Conservation (phyloP, 1,140 invertebrate species). For the Orius laevigatus region DNA sequence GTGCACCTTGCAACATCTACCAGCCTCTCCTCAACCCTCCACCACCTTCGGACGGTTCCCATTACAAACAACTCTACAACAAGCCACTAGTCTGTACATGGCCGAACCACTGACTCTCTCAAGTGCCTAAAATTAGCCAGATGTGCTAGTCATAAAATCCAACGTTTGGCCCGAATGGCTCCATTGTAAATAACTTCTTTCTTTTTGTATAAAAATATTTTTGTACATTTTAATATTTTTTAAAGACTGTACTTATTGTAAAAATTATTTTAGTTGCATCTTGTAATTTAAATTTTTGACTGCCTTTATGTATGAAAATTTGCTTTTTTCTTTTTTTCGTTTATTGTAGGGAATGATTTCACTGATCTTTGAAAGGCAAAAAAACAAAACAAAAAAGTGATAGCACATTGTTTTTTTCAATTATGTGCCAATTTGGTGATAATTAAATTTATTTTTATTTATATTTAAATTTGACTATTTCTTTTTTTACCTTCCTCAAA, state of each 20-base stretch:
- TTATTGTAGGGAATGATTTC: neutral
- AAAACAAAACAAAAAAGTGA: slow-evolving; percentile 1
- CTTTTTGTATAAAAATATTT: slow-evolving; percentile 13
- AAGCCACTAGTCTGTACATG: slow-evolving; percentile 4
- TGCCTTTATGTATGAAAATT: slow-evolving; percentile 1
- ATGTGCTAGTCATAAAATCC: slow-evolving; percentile 11
- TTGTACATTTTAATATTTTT: slow-evolving; percentile 12
- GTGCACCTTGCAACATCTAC: slow-evolving; percentile 13
- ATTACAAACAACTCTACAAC: slow-evolving; percentile 4
- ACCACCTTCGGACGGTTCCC: neutral
- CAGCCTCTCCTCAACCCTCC: slow-evolving; percentile 9
- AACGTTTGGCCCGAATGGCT: slow-evolving; percentile 2
- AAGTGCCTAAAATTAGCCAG: slow-evolving; percentile 3
- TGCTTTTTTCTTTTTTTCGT: neutral
- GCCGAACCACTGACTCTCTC: slow-evolving; percentile 3
- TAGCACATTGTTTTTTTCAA: slow-evolving; percentile 13
- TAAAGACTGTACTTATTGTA: slow-evolving; percentile 19
- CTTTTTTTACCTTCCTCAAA: too few species aligned
- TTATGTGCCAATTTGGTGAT: slow-evolving; percentile 12
- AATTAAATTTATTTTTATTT: neutral
- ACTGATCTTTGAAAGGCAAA: slow-evolving; percentile 7
- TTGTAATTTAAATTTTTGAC: slow-evolving; percentile 9
- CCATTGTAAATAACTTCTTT: slow-evolving; percentile 6
- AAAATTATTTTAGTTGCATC: slow-evolving; percentile 3
- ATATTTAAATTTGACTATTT: too few species aligned